A percentile compares a stretch with the other conserved stretches of the same genome.
Conservation (phyloP, 2,888 invertebrate genomes). For the Platycheirus rosarum region DNA sequence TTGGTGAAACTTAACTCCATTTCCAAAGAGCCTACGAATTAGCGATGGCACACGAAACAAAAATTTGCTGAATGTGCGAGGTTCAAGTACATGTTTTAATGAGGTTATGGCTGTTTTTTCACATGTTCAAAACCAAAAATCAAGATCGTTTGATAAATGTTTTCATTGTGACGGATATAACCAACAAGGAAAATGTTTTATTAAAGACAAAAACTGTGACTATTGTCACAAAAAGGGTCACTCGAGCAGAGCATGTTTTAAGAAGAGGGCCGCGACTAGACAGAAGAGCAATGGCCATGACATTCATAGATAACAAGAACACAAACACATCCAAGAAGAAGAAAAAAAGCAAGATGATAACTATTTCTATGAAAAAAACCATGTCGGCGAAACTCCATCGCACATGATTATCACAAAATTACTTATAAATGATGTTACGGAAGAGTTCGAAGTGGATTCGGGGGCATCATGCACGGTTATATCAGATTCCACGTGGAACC, state of each 20-base stretch:
- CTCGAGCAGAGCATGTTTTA: slow-evolving; percentile 24
- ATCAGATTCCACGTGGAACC: slow-evolving; percentile 6
- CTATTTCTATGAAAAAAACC: slow-evolving; percentile 22
- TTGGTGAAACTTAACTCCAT: slow-evolving; percentile 7
- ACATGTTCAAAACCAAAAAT: background rate
- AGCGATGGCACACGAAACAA: slow-evolving; percentile 7
- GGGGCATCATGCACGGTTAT: slow-evolving; percentile 4
- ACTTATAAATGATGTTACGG: slow-evolving; percentile 1
- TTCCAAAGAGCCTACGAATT: slow-evolving; percentile 15
- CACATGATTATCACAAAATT: slow-evolving; percentile 23
- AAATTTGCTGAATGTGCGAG: slow-evolving; percentile 22
- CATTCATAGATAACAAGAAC: slow-evolving; percentile 2
- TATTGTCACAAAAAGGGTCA: slow-evolving; percentile 14
- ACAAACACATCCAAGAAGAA: background rate
- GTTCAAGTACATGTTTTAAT: slow-evolving; percentile 13
- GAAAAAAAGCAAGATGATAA: background rate
- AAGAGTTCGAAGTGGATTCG: slow-evolving; percentile 14
- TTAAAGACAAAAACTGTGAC: slow-evolving; percentile 29
- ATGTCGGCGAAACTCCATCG: background rate
- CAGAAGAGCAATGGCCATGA: background rate
- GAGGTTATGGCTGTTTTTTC: slow-evolving; percentile 23
- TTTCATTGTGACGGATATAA: slow-evolving; percentile 37
- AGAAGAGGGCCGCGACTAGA: slow-evolving; percentile 1
- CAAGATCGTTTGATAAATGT: slow-evolving; percentile 5
- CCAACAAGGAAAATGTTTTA: slow-evolving; percentile 25